Conservation (phyloP, 2,113 vertebrate species). For the Oncorhynchus clarkii region DNA sequence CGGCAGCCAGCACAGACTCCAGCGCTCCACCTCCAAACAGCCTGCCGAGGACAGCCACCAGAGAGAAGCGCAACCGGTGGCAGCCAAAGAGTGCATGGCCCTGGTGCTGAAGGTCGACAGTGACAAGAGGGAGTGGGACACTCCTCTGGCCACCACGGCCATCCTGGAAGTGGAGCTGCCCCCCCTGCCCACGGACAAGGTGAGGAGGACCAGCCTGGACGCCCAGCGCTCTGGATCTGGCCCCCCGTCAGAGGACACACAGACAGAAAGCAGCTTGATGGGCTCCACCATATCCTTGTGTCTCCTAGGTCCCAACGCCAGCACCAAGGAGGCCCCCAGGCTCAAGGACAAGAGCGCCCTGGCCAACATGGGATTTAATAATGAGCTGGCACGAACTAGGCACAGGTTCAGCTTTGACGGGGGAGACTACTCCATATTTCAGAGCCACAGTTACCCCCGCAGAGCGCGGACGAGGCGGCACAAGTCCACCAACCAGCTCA, state of each 20-base stretch:
- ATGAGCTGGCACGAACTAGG: slow-evolving; percentile 82
- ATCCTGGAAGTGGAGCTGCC: slow-evolving; percentile 67
- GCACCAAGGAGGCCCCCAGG: slow-evolving; percentile 71
- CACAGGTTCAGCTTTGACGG: slow-evolving; percentile 92
- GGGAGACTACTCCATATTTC: slow-evolving; percentile 90
- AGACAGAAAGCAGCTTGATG: slow-evolving; percentile 75
- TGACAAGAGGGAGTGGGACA: slow-evolving; percentile 60
- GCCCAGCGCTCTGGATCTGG: slow-evolving; percentile 56
- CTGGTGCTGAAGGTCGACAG: slow-evolving; percentile 66
- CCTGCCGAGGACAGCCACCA: slow-evolving; percentile 64
- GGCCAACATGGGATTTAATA: slow-evolving; percentile 70
- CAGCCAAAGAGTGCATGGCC: slow-evolving; percentile 72
- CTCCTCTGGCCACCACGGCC: slow-evolving; percentile 50
- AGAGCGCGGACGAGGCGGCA: slow-evolving; percentile 88
- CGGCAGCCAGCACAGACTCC: slow-evolving; percentile 69
- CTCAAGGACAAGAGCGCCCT: slow-evolving; percentile 70
- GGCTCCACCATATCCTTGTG: slow-evolving; percentile 88
- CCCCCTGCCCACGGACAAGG: slow-evolving; percentile 37
- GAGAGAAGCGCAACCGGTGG: slow-evolving; percentile 43
- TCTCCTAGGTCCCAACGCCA: slow-evolving; percentile 77
- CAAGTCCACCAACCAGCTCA: slow-evolving; percentile 87
- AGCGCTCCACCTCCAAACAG: slow-evolving; percentile 67
- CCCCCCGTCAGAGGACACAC: slow-evolving; percentile 74
- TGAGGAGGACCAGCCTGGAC: slow-evolving; percentile 68
- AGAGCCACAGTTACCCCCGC: slow-evolving; percentile 94